Evolutionary conservation across 2,113 vertebrate genomes (phyloP).

Genomic region (Scomber japonicus): DNA sequence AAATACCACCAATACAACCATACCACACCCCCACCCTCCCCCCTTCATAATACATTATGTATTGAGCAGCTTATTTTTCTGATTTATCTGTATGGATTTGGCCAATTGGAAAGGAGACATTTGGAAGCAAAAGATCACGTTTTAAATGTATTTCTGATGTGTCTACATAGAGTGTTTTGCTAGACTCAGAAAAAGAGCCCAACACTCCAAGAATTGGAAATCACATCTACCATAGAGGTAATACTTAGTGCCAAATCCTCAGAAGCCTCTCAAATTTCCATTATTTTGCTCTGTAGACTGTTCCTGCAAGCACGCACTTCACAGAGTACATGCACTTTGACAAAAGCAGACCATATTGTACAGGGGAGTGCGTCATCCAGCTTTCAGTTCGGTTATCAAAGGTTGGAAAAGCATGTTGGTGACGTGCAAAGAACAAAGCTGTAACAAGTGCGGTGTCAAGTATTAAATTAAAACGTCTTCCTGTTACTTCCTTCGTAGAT

Average conservation of each 20-base stretch:
- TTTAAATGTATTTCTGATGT: constrained; percentile 61
- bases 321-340: constrained; percentile 6
- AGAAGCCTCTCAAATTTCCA: constrained; percentile 25
- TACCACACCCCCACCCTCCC: too few relatives aligned
- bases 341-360: constrained; percentile 9
- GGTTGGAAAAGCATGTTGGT: constrained; percentile 24
- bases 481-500: constrained; percentile 51
- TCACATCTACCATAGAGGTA: constrained; percentile 16
- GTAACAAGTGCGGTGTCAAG: constrained; percentile 51
- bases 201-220: constrained; percentile 37
- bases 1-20: constrained; percentile 20
- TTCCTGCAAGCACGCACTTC: constrained; percentile 2
- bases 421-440: constrained; percentile 65
- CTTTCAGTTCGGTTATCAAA: constrained; percentile 32
- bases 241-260: constrained; percentile 9
- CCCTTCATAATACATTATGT: constrained; percentile 55
- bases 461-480: constrained; percentile 62
- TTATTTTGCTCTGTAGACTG: constrained; percentile 15
- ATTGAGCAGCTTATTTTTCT: constrained; percentile 77
- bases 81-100: constrained; percentile 79
- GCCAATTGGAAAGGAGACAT: constrained; percentile 52
- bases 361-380: constrained; percentile 25
- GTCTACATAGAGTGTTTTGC: constrained; percentile 27
- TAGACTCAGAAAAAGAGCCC: constrained; percentile 36
- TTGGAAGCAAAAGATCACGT: constrained; percentile 53